Base-by-base conservation (phyloP, 1,140 invertebrate genomes). In the Maconellicoccus hirsutus region DNA sequence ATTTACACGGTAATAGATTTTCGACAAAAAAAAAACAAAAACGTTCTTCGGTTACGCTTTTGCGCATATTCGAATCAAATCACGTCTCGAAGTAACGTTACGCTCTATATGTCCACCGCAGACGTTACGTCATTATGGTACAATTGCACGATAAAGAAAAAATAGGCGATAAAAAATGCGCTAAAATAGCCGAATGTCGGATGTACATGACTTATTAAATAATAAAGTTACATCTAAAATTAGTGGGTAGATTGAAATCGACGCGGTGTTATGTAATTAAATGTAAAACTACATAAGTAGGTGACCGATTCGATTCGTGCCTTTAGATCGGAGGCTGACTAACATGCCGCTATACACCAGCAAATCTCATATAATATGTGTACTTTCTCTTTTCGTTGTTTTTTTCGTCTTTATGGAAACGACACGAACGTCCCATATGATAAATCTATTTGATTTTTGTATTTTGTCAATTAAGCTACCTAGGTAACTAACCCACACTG, bases 121-220 rank as follows among this genome's bases (percentile, higher is more conserved):
- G 4, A 52, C 42, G 42, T 52, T 52, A 52, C 42, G 42, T 33
- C 3, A 33, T 6, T 6, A 33, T 33, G 29, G 4, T 33, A 33
- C 29, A 33, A 33, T 33, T 33, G 29, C 29, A 33, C 29, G 29
- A 33, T 33, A 33, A 33, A 33, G 4, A 52, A 16, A 52, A 52
- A 52, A 52, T 52, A 52, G 42, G 16, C 42, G 42, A 52, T 52
- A 52, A 52, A 52, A 52, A 52, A 16, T n/a, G 12, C n/a, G 42
- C 42, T 52, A 52, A 52, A 52, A 52, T 52, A 52, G 12, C 42
- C 42, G 42, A 52, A 52, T 52, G 42, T 52, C 42, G n/a, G 42
- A 52, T 19, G 42, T 16, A 52, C 42, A 52, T 52, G 42, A 52
- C 42, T 52, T 52, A 52, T 52, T 52, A 52, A 52, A 52, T 52